These are phyloP conservation scores for Sebastes fasciatus DNA, from an alignment of 2,113 vertebrate genomes.

Conservation along the genomic window DNA sequence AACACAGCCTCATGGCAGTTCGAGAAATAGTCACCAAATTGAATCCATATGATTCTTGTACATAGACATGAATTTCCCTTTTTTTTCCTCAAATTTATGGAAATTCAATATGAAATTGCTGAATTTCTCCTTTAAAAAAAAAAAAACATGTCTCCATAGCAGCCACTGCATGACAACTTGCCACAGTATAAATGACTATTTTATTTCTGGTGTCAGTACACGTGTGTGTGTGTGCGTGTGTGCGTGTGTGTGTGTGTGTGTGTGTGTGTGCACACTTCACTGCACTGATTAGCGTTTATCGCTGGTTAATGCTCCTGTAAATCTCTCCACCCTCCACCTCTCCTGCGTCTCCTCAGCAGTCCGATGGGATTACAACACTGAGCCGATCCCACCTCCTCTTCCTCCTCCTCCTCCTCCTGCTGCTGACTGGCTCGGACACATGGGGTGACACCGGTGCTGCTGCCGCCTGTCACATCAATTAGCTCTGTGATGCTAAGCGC, in stretches of 20 bases:
- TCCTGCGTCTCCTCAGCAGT: constrained; percentile 46
- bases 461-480: constrained; percentile 48
- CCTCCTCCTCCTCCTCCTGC: background rate
- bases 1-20: no score
- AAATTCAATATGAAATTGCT: background rate
- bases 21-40: no score
- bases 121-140: background rate
- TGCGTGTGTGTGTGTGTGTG: background rate
- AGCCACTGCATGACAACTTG: background rate
- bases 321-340: constrained; percentile 53
- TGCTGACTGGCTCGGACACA: constrained; percentile 59
- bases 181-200: background rate
- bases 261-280: background rate
- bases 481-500: constrained; percentile 26
- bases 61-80: no score
- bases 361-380: constrained; percentile 65
- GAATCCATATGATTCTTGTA: no score
- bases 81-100: background rate
- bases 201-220: background rate
- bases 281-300: background rate
- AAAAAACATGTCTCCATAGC: background rate
- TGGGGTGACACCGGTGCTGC: constrained; percentile 55
- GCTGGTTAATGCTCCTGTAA: constrained; percentile 57
- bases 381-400: constrained; percentile 18
- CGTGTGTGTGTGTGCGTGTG: background rate